Evolutionary conservation across 2,797 vertebrate species (phyloP), one percentile per base, ranked within the genome.

Genomic region (Poeciliopsis turneri): DNA sequence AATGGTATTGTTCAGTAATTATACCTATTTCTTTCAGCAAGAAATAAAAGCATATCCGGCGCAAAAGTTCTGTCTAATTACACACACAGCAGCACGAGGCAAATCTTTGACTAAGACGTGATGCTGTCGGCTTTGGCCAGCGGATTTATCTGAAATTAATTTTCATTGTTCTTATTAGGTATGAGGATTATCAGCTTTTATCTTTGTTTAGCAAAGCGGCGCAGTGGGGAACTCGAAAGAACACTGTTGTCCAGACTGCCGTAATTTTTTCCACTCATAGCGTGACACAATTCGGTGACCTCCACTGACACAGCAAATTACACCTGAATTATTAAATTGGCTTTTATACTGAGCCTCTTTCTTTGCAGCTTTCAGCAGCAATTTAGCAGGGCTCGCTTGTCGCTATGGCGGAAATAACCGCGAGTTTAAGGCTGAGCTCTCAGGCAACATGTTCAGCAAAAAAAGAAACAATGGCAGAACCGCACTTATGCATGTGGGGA

Each of bases 261-360:
- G 41, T 55, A 49, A 72, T 87, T 79, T 87, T 30, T 91, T 86
- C 78, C 55, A 75, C 82, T 88, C 85, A 46, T 79, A 84, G 80
- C 72, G 46, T 73, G 80, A 79, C 88, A 84, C 84, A 88, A 84
- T 82, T 84, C 82, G 75, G 30, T 86, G 86, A 89, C 89, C 85
- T 89, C 87, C 76, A 55, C 79, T 78, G 77, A 86, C 81, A 88
- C 82, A 86, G 85, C 90, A 87, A 90, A 92, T 91, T 86, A 88
- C 86, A 88, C 90, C 85, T 82, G 82, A 87, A 87, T 92, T 86
- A 92, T 93, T 86, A 91, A 88, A 87, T 90, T 88, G 76, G 79
- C 79, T 83, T 77, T 82, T 59, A 77, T 74, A 33, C 80, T 13
- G 72, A 89, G 75, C 73, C 75, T 66, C 51, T 84, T 73, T 80